These are phyloP conservation scores for Cremastinae sp. DNA, from an alignment of 2,888 invertebrate genomes.

Conservation along the genomic window DNA sequence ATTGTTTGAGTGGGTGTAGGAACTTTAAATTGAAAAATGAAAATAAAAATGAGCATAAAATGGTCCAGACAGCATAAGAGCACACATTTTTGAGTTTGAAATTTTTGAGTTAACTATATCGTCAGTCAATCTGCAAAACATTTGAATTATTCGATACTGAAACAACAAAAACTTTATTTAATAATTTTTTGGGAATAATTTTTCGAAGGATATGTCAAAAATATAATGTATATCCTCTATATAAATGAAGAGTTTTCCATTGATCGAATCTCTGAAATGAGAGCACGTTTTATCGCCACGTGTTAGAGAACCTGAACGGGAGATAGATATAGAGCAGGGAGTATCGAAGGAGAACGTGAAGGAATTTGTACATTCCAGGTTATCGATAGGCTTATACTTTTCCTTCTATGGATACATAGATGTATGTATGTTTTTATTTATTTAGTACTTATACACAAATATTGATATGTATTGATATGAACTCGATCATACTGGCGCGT, in stretches of 20 bases:
- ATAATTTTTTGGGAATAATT: neutral
- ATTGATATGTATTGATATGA: conserved; percentile 21
- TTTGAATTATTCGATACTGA: neutral
- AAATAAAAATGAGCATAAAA: too few relatives aligned
- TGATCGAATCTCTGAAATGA: conserved; percentile 35
- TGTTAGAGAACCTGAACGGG: conserved; percentile 18
- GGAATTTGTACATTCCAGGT: conserved; percentile 50
- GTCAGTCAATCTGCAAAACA: too few relatives aligned
- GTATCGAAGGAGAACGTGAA: conserved; percentile 48
- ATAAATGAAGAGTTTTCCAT: conserved; percentile 37
- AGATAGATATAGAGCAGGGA: too few relatives aligned
- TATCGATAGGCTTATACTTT: conserved; percentile 58
- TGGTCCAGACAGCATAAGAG: too few relatives aligned
- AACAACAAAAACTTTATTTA: too few relatives aligned
- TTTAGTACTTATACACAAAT: conserved; percentile 31
- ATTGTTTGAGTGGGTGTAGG: too few relatives aligned
- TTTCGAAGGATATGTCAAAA: neutral
- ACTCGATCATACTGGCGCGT: conserved; percentile 49
- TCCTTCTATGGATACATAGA: conserved; percentile 46
- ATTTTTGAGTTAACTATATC: too few relatives aligned
- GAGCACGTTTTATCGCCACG: conserved; percentile 58
- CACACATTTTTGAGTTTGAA: too few relatives aligned
- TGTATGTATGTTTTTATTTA: conserved; percentile 52
- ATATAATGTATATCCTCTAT: conserved; percentile 19
- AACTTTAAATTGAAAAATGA: too few relatives aligned